These are phyloP conservation scores for Escarpia spicata DNA, from an alignment of 2,888 invertebrate species.

Conservation along the genomic window DNA sequence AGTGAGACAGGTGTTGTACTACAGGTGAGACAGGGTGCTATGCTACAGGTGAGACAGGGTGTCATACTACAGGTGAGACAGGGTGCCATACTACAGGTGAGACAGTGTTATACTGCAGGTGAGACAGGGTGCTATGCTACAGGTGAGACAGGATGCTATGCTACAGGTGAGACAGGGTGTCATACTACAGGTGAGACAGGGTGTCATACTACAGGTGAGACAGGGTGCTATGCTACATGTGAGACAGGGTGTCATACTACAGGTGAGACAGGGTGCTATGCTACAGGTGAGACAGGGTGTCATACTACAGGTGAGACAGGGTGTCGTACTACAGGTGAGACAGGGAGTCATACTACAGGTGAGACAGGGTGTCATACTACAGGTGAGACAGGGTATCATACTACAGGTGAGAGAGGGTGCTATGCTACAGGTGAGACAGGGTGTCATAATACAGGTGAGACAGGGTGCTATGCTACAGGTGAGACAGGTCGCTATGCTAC, in stretches of 20 bases:
- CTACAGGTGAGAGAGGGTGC: no score
- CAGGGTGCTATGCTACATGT: no score
- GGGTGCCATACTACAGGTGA: no score
- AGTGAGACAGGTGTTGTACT: neutral
- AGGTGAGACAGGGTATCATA: neutral
- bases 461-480: neutral
- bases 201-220: no score
- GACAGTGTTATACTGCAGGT: no score
- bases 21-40: no score
- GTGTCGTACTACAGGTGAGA: neutral
- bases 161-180: no score
- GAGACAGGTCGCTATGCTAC: neutral
- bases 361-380: neutral
- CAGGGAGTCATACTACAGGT: neutral
- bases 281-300: no score
- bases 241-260: neutral
- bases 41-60: no score
- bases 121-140: neutral
- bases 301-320: no score
- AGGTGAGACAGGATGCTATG: neutral
- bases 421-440: no score
- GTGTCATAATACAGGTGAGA: neutral
- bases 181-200: neutral
- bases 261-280: neutral
- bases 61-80: neutral